These are phyloP conservation scores for Oryzias sinensis DNA, from an alignment of 2,797 vertebrate species.

Conservation along the genomic window DNA sequence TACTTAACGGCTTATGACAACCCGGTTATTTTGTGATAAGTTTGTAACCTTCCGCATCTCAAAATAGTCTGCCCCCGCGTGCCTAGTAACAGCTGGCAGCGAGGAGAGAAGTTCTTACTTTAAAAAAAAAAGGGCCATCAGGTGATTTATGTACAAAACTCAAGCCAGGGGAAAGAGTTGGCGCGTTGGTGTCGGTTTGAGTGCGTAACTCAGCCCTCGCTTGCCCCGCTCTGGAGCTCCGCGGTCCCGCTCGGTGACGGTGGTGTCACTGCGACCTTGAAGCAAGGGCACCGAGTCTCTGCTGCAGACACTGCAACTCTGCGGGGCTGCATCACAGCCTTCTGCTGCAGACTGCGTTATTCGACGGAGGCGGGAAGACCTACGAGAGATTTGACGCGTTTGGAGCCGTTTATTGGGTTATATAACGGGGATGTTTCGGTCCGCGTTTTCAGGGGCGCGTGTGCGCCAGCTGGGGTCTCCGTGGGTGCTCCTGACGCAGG, in stretches of 20 bases:
- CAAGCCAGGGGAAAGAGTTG: not conserved
- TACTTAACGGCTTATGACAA: not conserved
- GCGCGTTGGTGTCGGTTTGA: not conserved
- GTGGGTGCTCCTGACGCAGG: constrained; percentile 53
- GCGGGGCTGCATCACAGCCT: constrained; percentile 65
- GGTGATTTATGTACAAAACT: constrained; percentile 11
- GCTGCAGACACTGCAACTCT: constrained; percentile 80
- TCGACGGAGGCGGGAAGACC: constrained; percentile 25
- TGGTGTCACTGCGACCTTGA: constrained; percentile 83
- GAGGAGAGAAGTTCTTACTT: constrained; percentile 28
- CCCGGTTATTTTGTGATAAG: constrained; percentile 9
- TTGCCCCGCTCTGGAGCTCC: too few species aligned
- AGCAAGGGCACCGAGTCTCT: constrained; percentile 76
- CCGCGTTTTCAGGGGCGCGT: too few species aligned
- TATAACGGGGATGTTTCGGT: not conserved
- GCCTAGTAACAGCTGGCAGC: constrained; percentile 58
- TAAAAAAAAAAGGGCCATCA: constrained; percentile 13
- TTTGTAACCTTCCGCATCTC: constrained; percentile 32
- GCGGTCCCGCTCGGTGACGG: constrained; percentile 45
- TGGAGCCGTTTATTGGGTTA: not conserved
- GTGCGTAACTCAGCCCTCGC: not conserved
- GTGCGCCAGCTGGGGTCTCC: constrained; percentile 45
- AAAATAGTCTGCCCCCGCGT: constrained; percentile 47
- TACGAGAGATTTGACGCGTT: constrained; percentile 10
- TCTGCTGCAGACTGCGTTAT: constrained; percentile 69